These are phyloP conservation scores for Hybos culiciformis DNA, from an alignment of 2,888 invertebrate species.

Conservation along the genomic window DNA sequence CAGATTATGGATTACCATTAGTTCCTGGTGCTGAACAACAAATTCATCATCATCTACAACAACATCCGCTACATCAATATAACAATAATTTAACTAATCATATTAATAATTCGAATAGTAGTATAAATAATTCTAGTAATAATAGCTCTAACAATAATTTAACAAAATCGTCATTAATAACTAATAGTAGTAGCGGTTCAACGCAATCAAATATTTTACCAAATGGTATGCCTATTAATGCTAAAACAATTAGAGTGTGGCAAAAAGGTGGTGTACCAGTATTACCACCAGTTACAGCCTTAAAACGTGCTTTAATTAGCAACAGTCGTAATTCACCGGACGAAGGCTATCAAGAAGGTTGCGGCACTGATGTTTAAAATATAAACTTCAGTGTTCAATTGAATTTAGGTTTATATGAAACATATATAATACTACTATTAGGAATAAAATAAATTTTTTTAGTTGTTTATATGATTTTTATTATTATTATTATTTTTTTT, in stretches of 20 bases:
- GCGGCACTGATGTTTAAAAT: conserved; percentile 75
- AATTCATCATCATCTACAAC: conserved; percentile 25
- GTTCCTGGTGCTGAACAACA: conserved; percentile 37
- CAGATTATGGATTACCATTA: conserved; percentile 67
- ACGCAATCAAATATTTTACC: conserved; percentile 21
- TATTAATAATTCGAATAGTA: conserved; percentile 4
- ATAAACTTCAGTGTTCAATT: not conserved
- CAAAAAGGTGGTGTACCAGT: conserved; percentile 73
- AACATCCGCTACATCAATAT: conserved; percentile 2
- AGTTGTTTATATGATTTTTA: not conserved
- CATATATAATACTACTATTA: not conserved
- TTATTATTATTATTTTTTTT: not conserved
- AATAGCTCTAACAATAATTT: conserved; percentile 1
- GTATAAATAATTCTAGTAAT: conserved; percentile 1
- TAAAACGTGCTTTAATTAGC: conserved; percentile 70
- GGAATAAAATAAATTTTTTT: not conserved
- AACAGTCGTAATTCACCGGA: conserved; percentile 76
- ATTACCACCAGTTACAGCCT: conserved; percentile 68
- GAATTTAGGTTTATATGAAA: not conserved
- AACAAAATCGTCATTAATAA: conserved; percentile 17
- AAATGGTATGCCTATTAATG: conserved; percentile 41
- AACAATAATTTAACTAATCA: conserved; percentile 7
- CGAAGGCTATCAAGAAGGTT: conserved; percentile 85
- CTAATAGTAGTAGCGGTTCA: conserved; percentile 16
- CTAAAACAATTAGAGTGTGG: conserved; percentile 77